A percentile compares a stretch with the other conserved stretches of the same genome.
These are phyloP conservation scores for Ranitomeya variabilis DNA, from an alignment of 2,113 vertebrate species.

Conservation along the genomic window DNA sequence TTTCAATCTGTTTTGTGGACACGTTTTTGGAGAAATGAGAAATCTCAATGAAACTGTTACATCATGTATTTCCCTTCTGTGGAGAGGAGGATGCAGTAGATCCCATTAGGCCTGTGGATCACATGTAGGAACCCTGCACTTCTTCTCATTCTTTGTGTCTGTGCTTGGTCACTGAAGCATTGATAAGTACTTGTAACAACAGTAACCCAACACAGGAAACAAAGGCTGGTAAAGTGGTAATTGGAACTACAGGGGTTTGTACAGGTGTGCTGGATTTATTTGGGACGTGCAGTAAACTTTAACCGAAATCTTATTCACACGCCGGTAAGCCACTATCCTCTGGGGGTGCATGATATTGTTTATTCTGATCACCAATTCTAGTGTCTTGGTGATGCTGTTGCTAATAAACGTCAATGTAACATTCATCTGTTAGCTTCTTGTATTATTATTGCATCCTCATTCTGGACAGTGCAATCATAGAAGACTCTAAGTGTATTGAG, in stretches of 20 bases:
- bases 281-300: background rate
- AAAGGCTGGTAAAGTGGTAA: background rate
- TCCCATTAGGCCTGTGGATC: background rate
- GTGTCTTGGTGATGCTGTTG: constrained; percentile 32
- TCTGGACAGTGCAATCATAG: background rate
- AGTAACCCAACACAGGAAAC: background rate
- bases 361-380: constrained; percentile 1
- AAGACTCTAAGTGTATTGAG: background rate
- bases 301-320: constrained; percentile 32
- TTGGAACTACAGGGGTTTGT: background rate
- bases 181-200: constrained; percentile 42
- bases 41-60: background rate
- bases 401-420: constrained; percentile 1
- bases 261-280: constrained; percentile 22
- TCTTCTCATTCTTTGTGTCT: background rate
- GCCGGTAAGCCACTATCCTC: background rate
- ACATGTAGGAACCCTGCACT: constrained; percentile 2
- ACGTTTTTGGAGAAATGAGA: no score
- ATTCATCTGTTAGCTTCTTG: constrained; percentile 9
- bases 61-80: background rate
- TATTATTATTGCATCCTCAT: background rate
- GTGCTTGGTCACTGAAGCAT: constrained; percentile 19
- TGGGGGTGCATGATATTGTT: constrained; percentile 14
- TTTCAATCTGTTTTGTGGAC: background rate
- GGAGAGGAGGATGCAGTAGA: background rate